These are phyloP conservation scores for Drosophila kohkoa DNA, from an alignment of 1,140 invertebrate species.

Conservation along the genomic window DNA sequence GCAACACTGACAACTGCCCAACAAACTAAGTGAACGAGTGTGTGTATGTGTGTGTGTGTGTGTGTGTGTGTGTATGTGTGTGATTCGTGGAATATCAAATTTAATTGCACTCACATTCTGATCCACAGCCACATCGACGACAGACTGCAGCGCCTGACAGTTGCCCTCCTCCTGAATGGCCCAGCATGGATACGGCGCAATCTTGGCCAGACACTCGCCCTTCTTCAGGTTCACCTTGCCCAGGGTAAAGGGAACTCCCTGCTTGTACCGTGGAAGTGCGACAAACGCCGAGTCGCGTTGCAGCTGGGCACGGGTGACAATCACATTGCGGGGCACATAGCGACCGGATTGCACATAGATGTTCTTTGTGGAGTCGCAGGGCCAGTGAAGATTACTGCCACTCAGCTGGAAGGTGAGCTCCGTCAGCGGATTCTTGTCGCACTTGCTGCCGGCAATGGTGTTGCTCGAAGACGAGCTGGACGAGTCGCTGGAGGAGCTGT, in stretches of 20 bases:
- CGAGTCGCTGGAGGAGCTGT: constrained; percentile 43
- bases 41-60: constrained; percentile 1
- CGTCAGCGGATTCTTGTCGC: constrained; percentile 70
- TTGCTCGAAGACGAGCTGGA: constrained; percentile 44
- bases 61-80: background rate
- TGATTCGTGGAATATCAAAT: constrained; percentile 26
- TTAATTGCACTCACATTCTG: constrained; percentile 79
- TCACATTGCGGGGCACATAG: constrained; percentile 87
- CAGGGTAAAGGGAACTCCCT: constrained; percentile 88
- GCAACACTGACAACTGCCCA: background rate
- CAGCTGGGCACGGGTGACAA: constrained; percentile 87
- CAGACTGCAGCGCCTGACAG: constrained; percentile 87
- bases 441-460: constrained; percentile 51
- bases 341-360: constrained; percentile 87
- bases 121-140: constrained; percentile 87
- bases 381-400: constrained; percentile 86
- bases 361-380: constrained; percentile 86
- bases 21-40: background rate
- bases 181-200: constrained; percentile 88
- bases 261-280: constrained; percentile 86
- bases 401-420: constrained; percentile 84
- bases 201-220: constrained; percentile 84
- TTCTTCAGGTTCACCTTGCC: constrained; percentile 86
- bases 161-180: constrained; percentile 88
- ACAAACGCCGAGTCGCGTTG: constrained; percentile 87